Evolutionary conservation across 1,140 invertebrate species (phyloP).

Genomic region (Trinorchestia longiramus): DNA sequence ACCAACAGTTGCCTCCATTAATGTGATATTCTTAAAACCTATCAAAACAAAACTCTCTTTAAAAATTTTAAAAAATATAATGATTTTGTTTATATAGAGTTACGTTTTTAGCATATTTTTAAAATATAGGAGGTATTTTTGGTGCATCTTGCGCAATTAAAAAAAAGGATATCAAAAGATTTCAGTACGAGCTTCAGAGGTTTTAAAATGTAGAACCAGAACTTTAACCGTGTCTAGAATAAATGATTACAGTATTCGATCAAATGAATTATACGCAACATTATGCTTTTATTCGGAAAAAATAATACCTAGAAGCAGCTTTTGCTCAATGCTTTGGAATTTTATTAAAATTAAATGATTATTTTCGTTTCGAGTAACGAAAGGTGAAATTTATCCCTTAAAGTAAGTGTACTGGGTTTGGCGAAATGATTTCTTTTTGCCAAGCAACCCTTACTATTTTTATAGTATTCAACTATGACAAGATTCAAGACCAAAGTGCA

Average conservation of each 20-base stretch:
- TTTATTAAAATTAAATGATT: neutral
- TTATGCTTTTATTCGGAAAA: neutral
- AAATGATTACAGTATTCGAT: neutral
- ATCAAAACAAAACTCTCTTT: no score
- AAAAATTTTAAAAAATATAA: no score
- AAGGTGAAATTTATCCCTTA: neutral
- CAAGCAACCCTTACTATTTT: neutral
- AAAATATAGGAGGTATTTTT: no score
- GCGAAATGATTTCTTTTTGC: neutral
- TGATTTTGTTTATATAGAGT: no score
- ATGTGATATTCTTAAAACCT: no score
- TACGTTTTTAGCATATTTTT: no score
- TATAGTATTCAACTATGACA: neutral
- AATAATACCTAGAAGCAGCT: neutral
- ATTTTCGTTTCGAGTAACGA: neutral
- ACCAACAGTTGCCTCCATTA: no score
- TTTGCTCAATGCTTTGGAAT: neutral
- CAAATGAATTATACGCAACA: neutral
- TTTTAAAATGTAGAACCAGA: neutral
- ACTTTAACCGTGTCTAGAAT: neutral
- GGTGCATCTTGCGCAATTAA: no score
- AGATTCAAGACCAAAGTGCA: neutral
- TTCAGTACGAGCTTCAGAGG: no score
- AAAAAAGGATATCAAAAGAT: no score
- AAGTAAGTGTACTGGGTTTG: neutral